Evolutionary conservation across 2,888 invertebrate species (phyloP), one percentile per base, ranked within the genome.

Genomic region (Polymixis flavicincta): DNA sequence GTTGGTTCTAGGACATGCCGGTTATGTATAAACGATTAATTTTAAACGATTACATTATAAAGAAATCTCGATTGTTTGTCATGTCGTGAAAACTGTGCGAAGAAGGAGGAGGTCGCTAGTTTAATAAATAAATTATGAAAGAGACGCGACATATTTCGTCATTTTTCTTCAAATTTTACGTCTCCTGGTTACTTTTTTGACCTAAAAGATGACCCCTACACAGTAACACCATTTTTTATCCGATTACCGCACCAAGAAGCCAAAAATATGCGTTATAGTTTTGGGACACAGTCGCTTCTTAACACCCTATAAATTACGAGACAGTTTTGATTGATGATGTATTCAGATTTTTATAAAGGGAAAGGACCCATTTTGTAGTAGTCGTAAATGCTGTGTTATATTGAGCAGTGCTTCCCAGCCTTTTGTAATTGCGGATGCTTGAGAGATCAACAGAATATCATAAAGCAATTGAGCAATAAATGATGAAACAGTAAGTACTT

Each of bases 241-340:
- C 14, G 25, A 68, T 74, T 80, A 73, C 22, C 37, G 17, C 19
- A 25, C 22, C 7, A 25, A 45, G 72, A 79, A 68, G 64, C 54
- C 72, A 60, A 60, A 65, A 55, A 42, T 37, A 50, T 67, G 64
- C 17, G 7, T 45, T 57, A 45, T 48, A 61, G 66, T 54, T 50
- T 66, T 7, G 25, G 7, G 25, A 32, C 14, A 28, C 14, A 28
- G 14, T 8, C 7, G 45, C 60, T 45, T 45, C 52, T 64, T 48
- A 45, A 54, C 14, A 37, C 28, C 48, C 59, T 19, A 14, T 28
- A 54, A 48, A 60, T 14, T 60, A 2, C 37, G 50, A 50, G 42
- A 55, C 69, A 77, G 57, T 42, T 69, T 76, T 65, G 54, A 69
- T 76, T 50, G 50, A 76, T 76, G 32, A 25, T 45, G 22, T 59